Evolutionary conservation across 2,113 vertebrate genomes (phyloP), one percentile per base, ranked within the genome.

Genomic region (Microcebus jonahi): DNA sequence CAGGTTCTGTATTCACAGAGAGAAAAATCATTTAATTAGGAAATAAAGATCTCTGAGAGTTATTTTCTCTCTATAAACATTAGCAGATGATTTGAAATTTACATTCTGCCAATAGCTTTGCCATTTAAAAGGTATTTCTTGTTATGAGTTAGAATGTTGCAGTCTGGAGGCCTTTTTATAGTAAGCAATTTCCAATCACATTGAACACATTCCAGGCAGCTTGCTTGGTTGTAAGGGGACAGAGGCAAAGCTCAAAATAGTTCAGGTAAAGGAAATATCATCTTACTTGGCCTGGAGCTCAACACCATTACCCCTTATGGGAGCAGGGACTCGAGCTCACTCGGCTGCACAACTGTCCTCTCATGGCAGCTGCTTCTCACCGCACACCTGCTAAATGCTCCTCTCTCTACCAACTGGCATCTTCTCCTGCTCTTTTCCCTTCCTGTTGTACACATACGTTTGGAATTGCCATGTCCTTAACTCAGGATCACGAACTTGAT

Each of bases 11-110:
- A 76, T 45, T 95, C 27, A 83, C 10, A 53, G 48, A 86, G 31
- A 42, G 45, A 65, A 73, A 55, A 31, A 36, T 83, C 42, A 71
- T 55, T 94, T 90, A 82, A 93, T 87, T 87, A 95, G 93, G 79
- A 90, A 96, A 70, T 50, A 61, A 82, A 2, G 20, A 13, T 77
- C 36, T 82, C 48, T 88, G 83, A 91, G 71, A 91, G 53, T 57
- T 81, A 45, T 82, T 88, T 93, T 29, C 59, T 82, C 67, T 53
- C 21, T 75, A 18, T 87, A 90, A 97, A 59, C 34, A 14, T 90
- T 61, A 93, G 91, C 71, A 95, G 75, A 90, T 67, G 23, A 42
- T 50, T 85, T 86, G 53, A 48, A 89, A 75, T 95, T 90, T 88
- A 79, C 36, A 48, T 89, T 95, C 76, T 71, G 36, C 39, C 63